Percentiles rank a stretch among this genome's conserved stretches.
These are phyloP conservation scores for Euwallacea fornicatus DNA, from an alignment of 1,140 invertebrate species.

Conservation along the genomic window DNA sequence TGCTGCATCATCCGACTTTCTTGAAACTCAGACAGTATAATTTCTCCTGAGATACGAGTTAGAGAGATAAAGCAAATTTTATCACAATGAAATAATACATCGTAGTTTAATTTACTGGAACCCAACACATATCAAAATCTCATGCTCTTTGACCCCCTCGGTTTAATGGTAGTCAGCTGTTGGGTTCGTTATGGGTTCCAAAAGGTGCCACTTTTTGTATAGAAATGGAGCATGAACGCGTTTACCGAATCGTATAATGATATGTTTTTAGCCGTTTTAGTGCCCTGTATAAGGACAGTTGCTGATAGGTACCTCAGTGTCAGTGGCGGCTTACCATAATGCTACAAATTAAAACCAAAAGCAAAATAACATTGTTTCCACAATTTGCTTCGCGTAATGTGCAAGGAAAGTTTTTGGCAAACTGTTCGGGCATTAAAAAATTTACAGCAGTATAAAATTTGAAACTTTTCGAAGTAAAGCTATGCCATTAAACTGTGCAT, in stretches of 20 bases:
- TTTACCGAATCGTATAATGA: conserved; percentile 12
- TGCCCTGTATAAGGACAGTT: too few species aligned
- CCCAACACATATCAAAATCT: too few species aligned
- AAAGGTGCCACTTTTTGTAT: conserved; percentile 19
- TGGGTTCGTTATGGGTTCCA: background rate
- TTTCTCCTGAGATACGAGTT: background rate
- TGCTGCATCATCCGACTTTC: too few species aligned
- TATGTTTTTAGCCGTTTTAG: background rate
- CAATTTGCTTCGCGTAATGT: too few species aligned
- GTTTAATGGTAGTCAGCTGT: conserved; percentile 12
- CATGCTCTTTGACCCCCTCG: background rate
- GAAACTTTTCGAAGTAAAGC: conserved; percentile 8
- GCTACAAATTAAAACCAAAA: too few species aligned
- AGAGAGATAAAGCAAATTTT: too few species aligned
- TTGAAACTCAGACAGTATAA: conserved; percentile 5
- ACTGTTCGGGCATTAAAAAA: conserved; percentile 3
- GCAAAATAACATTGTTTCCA: too few species aligned
- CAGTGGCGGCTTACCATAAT: too few species aligned
- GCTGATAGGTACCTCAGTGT: too few species aligned
- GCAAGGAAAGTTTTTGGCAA: background rate
- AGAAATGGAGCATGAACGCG: conserved; percentile 6
- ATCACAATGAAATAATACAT: too few species aligned
- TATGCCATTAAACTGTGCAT: background rate
- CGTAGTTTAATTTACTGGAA: too few species aligned
- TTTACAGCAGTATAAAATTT: conserved; percentile 24